Conservation (phyloP, 2,797 vertebrate genomes). For the Eospalax fontanierii region DNA sequence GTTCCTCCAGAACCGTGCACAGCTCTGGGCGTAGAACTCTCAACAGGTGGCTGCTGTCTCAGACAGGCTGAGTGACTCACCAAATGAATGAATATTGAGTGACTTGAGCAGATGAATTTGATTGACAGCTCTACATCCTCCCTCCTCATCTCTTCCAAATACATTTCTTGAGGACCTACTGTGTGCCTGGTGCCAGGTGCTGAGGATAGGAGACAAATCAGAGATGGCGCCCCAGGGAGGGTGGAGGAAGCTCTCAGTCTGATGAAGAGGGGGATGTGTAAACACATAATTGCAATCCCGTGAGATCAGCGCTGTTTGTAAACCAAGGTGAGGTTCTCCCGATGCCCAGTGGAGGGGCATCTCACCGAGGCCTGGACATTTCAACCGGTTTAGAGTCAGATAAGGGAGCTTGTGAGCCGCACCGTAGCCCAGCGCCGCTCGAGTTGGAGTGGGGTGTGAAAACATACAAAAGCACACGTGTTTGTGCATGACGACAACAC, state of each 20-base stretch:
- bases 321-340: neutral
- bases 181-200: neutral
- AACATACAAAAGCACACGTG: neutral
- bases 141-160: neutral
- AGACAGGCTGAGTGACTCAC: neutral
- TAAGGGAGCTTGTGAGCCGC: neutral
- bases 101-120: neutral
- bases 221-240: fast-evolving
- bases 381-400: neutral
- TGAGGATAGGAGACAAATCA: neutral
- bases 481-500: too few relatives aligned
- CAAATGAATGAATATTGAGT: neutral
- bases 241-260: neutral
- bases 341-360: neutral
- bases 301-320: neutral
- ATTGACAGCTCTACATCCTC: neutral
- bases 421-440: neutral
- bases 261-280: neutral
- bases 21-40: neutral
- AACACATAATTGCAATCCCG: neutral
- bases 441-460: fast-evolving
- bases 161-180: slow-evolving; percentile 37
- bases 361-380: neutral
- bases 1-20: neutral
- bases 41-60: neutral